Conservation (phyloP, 2,113 vertebrate species). For the Anolis carolinensis region DNA sequence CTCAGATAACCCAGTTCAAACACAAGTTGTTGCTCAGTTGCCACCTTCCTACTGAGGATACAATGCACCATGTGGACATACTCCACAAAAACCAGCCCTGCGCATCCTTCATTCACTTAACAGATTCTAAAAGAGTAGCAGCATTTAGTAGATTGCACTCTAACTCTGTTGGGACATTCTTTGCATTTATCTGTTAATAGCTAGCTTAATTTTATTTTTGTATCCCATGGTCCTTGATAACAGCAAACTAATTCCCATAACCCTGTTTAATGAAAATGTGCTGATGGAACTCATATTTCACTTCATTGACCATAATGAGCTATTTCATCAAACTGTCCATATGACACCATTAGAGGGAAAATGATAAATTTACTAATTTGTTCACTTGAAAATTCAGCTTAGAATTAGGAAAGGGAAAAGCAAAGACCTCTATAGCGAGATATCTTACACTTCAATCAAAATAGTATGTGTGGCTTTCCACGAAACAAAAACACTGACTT, state of each 20-base stretch:
- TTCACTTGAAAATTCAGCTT: constrained; percentile 77
- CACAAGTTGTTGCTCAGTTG: no score
- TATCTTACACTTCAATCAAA: constrained; percentile 71
- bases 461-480: constrained; percentile 64
- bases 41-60: constrained; percentile 32
- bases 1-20: no score
- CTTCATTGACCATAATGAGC: constrained; percentile 85
- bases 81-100: background rate
- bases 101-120: constrained; percentile 12
- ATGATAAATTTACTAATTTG: constrained; percentile 87
- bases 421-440: constrained; percentile 72
- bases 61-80: constrained; percentile 5
- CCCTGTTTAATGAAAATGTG: constrained; percentile 80
- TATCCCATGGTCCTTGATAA: constrained; percentile 75
- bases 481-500: constrained; percentile 70
- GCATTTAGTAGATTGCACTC: background rate
- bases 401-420: constrained; percentile 71
- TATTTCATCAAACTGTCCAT: constrained; percentile 86
- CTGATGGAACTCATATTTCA: constrained; percentile 86
- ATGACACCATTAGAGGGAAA: constrained; percentile 80
- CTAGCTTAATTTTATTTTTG: constrained; percentile 80
- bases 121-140: background rate
- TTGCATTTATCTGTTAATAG: constrained; percentile 70
- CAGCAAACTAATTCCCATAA: constrained; percentile 81
- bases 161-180: constrained; percentile 64